A percentile compares a stretch with the other conserved stretches of the same genome.
phyloP scores from a whole-genome alignment of 2,888 invertebrate genomes.

The Hypercompe scribonia region DNA sequence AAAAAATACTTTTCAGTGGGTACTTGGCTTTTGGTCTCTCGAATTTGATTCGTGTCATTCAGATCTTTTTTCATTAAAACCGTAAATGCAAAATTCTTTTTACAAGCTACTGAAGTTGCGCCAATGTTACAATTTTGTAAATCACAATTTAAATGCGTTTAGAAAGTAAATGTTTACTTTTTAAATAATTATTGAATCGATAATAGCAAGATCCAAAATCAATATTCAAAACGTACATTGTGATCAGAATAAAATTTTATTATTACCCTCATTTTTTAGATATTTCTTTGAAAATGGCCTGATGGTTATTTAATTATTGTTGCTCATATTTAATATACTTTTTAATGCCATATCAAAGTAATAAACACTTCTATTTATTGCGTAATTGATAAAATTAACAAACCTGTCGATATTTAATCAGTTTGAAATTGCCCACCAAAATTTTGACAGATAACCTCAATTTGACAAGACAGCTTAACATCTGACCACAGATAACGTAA shows the following conservation, averaged over 20 bases:
- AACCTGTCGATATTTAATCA: not conserved
- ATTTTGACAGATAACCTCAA: not conserved
- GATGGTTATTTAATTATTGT: not conserved
- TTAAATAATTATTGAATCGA: conserved; percentile 6
- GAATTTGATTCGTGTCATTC: not conserved
- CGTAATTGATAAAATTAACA: not conserved
- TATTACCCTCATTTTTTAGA: not conserved
- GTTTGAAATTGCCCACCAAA: not conserved
- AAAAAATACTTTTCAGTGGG: not conserved
- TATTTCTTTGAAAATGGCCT: not conserved
- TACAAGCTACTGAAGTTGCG: not conserved
- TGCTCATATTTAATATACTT: not conserved
- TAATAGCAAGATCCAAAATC: not conserved
- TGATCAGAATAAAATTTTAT: not conserved
- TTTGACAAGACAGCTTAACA: not conserved
- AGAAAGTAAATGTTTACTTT: conserved; percentile 8
- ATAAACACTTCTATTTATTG: not conserved
- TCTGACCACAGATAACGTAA: not conserved
- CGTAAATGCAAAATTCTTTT: not conserved
- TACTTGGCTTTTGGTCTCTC: not conserved
- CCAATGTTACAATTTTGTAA: conserved; percentile 10
- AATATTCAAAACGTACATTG: not conserved
- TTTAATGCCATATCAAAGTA: not conserved
- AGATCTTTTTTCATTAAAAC: not conserved
- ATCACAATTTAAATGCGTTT: conserved; percentile 22